Evolutionary conservation across 2,113 vertebrate genomes (phyloP).

Genomic region (Machaerirhynchus nigripectus): DNA sequence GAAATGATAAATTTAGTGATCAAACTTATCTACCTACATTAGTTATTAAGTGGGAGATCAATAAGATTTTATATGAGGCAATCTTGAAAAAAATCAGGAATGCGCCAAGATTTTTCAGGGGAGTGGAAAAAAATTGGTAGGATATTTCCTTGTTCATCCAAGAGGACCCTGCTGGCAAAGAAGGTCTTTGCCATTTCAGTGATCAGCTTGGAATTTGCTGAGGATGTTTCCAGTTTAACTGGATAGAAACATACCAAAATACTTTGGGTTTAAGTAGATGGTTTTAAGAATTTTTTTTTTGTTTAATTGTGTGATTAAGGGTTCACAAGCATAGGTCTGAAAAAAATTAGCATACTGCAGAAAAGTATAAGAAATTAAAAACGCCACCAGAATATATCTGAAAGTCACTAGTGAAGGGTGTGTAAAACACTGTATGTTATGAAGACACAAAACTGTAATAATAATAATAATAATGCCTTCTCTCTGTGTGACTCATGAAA

Average conservation of each 20-base stretch:
- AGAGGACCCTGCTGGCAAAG: not conserved
- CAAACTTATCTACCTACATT: not conserved
- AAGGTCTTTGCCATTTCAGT: not conserved
- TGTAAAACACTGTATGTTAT: not conserved
- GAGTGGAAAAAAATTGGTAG: not conserved
- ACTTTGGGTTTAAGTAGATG: not conserved
- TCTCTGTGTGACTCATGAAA: not conserved
- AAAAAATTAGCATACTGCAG: not conserved
- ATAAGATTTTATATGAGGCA: not conserved
- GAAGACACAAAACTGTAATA: not conserved
- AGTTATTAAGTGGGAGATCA: not conserved
- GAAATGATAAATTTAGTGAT: not conserved
- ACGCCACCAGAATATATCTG: not conserved
- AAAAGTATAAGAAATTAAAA: not conserved
- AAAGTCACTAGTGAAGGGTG: not conserved
- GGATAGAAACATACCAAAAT: not conserved
- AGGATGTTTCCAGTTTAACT: not conserved
- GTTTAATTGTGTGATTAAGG: not conserved
- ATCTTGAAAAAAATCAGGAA: not conserved
- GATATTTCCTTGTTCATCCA: not conserved
- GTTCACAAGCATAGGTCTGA: not conserved
- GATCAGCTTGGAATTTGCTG: not conserved
- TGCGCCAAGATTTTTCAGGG: not conserved
- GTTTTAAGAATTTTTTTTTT: not conserved
- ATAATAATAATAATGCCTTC: not conserved